phyloP scores from a whole-genome alignment of 2,797 vertebrate species.

The Phaenicophaeus curvirostris region DNA sequence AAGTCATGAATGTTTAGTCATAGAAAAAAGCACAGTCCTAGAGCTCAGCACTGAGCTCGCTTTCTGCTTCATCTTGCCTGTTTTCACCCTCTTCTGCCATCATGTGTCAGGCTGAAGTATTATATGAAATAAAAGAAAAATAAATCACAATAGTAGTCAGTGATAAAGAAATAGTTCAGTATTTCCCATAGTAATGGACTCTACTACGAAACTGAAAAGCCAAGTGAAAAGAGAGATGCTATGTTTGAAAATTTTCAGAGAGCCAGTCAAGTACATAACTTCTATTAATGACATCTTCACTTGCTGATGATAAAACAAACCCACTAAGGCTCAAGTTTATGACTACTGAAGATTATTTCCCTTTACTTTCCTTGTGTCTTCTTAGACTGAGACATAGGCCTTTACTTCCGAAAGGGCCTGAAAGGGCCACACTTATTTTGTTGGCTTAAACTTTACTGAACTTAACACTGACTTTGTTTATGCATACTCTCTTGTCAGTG shows the following conservation, averaged over 20 bases:
- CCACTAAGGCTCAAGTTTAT: neutral
- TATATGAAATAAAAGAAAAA: neutral
- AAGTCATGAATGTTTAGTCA: neutral
- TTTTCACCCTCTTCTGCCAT: conserved; percentile 23
- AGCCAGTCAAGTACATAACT: neutral
- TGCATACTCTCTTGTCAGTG: neutral
- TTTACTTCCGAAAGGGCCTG: neutral
- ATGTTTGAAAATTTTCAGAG: neutral
- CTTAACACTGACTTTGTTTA: neutral
- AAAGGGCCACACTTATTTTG: neutral
- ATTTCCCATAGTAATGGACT: neutral
- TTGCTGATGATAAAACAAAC: neutral
- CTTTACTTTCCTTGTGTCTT: neutral
- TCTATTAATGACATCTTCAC: neutral
- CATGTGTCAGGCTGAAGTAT: neutral
- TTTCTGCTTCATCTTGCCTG: neutral
- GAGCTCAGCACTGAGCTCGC: neutral
- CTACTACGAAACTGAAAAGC: neutral
- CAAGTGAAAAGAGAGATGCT: neutral
- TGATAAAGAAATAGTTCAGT: neutral
- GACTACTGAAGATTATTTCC: neutral
- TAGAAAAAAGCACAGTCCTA: fast-evolving
- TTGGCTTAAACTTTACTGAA: neutral
- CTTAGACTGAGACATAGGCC: neutral
- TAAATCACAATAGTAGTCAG: neutral